Evolutionary conservation across 2,113 vertebrate species (phyloP), one percentile per base, ranked within the genome.

Genomic region (Etheostoma cragini): DNA sequence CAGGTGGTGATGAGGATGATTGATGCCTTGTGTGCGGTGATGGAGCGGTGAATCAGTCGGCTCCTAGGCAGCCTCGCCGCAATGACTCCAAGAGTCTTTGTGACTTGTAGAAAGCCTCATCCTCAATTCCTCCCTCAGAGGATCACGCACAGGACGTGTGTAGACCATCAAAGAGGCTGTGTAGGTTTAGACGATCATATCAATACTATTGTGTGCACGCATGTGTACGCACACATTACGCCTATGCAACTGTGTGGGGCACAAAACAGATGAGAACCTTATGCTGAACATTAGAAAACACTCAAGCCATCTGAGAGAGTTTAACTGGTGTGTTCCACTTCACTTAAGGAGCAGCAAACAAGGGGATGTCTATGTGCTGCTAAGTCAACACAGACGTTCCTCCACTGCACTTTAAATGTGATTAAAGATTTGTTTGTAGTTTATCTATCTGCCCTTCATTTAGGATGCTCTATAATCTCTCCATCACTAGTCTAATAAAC

Each of bases 101-200:
- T 87, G 83, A 91, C 78, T 81, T 52, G 14, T 70, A 72, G 57
- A 74, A 83, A 82, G 76, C 81, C 82, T 84, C 84, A 60, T 82
- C 87, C 83, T 80, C 66, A 30, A 24, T 53, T 61, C 82, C 83
- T 74, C 79, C 84, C 81, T 86, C 85, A 6, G 83, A 78, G 69
- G 65, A 69, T 72, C 84, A 56, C 17, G 19, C 38, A 66, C 80
- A 85, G 87, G 83, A 85, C 83, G 50, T 19, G 64, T 10, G 46
- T 84, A 75, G 83, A 80, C 95, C 93, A 94, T 95, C 92, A 96
- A 96, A 96, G 94, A 87, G 22, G 73, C 60, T 14, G 82, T 61
- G 88, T 87, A 81, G 93, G 90, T 71, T 61, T 80, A 73, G 75
- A 70, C 42, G 67, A 74, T 76, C 38, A 45, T 85, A 89, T 87